Conservation (phyloP, 2,888 invertebrate species). For the Pecten maximus region DNA sequence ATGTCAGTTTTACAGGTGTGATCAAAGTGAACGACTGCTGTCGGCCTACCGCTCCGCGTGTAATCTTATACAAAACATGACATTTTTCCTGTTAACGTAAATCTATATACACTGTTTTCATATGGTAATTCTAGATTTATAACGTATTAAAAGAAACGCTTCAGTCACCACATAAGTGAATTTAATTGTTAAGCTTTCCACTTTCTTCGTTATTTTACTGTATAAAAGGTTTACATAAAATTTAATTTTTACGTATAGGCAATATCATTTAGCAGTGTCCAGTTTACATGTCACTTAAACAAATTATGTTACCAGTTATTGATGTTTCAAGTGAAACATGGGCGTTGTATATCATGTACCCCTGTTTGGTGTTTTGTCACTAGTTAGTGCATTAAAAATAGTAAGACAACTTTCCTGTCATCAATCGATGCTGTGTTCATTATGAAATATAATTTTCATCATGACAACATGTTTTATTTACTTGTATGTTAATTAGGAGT, state of each 20-base stretch:
- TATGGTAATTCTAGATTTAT: not conserved
- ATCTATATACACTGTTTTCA: slow-evolving; percentile 3
- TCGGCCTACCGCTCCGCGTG: not conserved
- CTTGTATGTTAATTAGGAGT: no score
- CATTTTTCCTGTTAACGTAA: slow-evolving; percentile 4
- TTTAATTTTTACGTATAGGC: no score
- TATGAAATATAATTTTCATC: no score
- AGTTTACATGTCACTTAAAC: not conserved
- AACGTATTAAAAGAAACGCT: not conserved
- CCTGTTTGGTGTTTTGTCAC: no score
- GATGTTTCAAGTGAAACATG: no score
- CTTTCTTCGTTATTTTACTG: not conserved
- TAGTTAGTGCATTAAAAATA: no score
- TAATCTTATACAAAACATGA: not conserved
- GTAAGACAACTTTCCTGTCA: no score
- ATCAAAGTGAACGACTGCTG: not conserved
- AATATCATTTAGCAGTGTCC: not conserved
- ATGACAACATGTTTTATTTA: no score
- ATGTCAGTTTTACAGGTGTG: not conserved
- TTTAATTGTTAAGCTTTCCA: not conserved
- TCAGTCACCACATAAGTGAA: not conserved
- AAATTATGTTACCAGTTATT: no score
- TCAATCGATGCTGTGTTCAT: no score
- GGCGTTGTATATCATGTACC: no score
- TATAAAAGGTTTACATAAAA: no score